Evolutionary conservation across 1,140 invertebrate genomes (phyloP), one percentile per base, ranked within the genome.

Genomic region (Bradynema listronoti): DNA sequence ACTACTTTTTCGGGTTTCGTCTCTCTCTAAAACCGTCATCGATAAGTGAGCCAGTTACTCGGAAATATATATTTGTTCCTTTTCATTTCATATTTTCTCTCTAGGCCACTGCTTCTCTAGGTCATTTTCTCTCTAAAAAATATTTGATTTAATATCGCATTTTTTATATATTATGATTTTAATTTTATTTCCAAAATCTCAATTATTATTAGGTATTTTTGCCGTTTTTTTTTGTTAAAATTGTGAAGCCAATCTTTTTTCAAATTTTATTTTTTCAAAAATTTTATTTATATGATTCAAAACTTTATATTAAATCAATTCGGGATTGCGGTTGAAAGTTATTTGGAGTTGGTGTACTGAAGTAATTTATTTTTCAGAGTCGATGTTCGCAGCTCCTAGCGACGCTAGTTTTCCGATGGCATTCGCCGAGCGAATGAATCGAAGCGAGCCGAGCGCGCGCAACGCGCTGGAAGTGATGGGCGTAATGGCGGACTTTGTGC

Each of bases 321-420:
- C 19, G 36, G 11, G 11, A 39, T 19, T 39, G 11, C 11, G 36
- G n/a, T n/a, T 39, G 19, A 39, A 39, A 39, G 19, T 39, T 11
- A 39, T 19, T 11, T 11, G 36, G 11, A 11, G 36, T 39, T 19
- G 36, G 11, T 19, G 11, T 39, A 39, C 19, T 39, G 19, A 19
- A 39, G 36, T 11, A 39, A 39, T 7, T 9, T 7, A 47, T 22
- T 22, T 47, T 47, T 22, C 27, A 50, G 47, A 50, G 34, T 25
- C 47, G 14, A 50, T 50, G 47, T 27, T 24, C 16, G 47, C 27
- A 19, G 47, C 29, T 30, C 29, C 29, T n/a, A 32, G 34, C 34
- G 47, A 50, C n/a, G 27, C 47, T n/a, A 50, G 47, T 50, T 50
- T 50, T 24, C 27, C 47, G n/a, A 50, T 50, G 47, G 47, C 47